Evolutionary conservation across 2,888 invertebrate species (phyloP).

Genomic region (Mesochorus sp.): DNA sequence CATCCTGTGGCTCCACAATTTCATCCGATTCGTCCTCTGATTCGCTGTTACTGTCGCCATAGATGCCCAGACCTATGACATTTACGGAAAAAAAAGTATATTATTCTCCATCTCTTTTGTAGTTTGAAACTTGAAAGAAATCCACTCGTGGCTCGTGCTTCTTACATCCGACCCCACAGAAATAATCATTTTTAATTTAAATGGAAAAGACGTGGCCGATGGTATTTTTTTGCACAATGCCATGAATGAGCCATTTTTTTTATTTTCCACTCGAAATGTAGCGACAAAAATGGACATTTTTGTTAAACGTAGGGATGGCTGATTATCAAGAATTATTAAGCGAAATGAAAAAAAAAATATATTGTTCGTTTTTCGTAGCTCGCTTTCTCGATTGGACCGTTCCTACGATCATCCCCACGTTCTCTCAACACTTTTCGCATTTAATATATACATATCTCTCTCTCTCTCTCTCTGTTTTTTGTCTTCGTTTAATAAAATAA

Average conservation of each 20-base stretch:
- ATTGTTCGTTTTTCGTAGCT: constrained; percentile 6
- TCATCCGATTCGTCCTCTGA: constrained; percentile 83
- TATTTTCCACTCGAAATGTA: not conserved
- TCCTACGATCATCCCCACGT: constrained; percentile 43
- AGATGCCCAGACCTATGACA: constrained; percentile 91
- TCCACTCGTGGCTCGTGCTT: not conserved
- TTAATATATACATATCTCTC: constrained; percentile 3
- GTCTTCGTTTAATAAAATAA: constrained; percentile 45
- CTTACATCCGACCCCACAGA: constrained; percentile 1
- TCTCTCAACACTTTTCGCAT: constrained; percentile 8
- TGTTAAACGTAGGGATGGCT: constrained; percentile 17
- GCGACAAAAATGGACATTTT: not conserved
- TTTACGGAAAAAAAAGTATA: constrained; percentile 68
- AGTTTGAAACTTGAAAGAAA: not conserved
- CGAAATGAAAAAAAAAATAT: constrained; percentile 1
- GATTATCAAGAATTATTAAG: constrained; percentile 7
- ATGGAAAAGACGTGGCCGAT: not conserved
- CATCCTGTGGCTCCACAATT: constrained; percentile 77
- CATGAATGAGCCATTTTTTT: not conserved
- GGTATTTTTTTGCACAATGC: no score
- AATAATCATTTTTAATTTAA: not conserved
- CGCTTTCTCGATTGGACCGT: constrained; percentile 43
- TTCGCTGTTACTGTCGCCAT: constrained; percentile 88
- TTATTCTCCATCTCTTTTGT: constrained; percentile 17
- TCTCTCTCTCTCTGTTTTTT: constrained; percentile 2